Evolutionary conservation across 2,113 vertebrate species (phyloP).

Genomic region (Mungos mungo): DNA sequence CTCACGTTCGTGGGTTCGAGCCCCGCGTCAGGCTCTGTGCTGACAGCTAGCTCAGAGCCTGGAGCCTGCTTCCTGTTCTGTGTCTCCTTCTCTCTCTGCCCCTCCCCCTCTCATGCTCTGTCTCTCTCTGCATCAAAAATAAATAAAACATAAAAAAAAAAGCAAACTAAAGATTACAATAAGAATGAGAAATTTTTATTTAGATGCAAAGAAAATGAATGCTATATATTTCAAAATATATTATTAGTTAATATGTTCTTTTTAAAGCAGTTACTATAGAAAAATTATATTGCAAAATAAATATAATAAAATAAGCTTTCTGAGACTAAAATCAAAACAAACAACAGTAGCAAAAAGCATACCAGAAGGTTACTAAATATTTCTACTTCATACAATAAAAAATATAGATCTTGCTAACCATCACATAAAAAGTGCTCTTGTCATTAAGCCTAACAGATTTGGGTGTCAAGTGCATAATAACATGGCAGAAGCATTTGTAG

Average conservation of each 20-base stretch:
- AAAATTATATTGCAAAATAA: constrained; percentile 43
- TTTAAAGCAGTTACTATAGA: neutral
- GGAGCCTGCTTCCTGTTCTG: too few relatives aligned
- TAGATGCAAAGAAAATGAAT: neutral
- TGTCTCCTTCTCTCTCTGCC: too few relatives aligned
- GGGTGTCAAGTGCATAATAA: neutral
- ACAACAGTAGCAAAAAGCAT: neutral
- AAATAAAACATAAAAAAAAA: too few relatives aligned
- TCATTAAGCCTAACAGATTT: neutral
- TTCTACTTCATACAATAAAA: neutral
- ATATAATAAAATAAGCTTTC: neutral
- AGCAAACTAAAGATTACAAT: neutral
- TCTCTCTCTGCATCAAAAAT: too few relatives aligned
- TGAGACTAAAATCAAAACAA: neutral
- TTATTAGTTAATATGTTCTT: neutral
- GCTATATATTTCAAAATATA: neutral
- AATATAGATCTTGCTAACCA: neutral
- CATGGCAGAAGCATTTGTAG: neutral
- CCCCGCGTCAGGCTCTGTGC: too few relatives aligned
- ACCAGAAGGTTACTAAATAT: neutral
- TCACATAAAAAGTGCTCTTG: neutral
- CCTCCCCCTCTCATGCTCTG: too few relatives aligned
- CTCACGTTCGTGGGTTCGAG: too few relatives aligned
- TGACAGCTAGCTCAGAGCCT: too few relatives aligned
- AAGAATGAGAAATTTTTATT: neutral